Percentiles rank a stretch among this genome's conserved stretches.
phyloP scores from a whole-genome alignment of 2,113 vertebrate genomes.

The Romanogobio albipinnatus region DNA sequence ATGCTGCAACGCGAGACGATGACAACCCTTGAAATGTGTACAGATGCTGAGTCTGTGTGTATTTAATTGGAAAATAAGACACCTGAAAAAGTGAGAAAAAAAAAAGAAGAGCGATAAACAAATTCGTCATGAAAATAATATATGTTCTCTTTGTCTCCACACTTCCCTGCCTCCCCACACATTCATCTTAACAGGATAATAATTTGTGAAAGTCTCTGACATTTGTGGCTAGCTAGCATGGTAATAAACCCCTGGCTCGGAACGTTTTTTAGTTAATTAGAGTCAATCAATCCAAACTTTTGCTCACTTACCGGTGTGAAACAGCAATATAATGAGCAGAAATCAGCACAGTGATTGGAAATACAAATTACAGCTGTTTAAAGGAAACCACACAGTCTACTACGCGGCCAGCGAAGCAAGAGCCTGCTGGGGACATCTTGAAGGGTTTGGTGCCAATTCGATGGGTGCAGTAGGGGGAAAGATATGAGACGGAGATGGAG shows the following conservation, averaged over 20 bases:
- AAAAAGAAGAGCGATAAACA: conserved; percentile 65
- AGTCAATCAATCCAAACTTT: conserved; percentile 99
- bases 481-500: conserved; percentile 35
- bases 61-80: conserved; percentile 67
- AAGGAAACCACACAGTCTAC: conserved; percentile 80
- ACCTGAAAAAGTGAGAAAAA: conserved; percentile 63
- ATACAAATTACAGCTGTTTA: conserved; percentile 98
- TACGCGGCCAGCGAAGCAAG: conserved; percentile 78
- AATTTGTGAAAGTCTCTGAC: conserved; percentile 93
- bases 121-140: conserved; percentile 77
- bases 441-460: conserved; percentile 66
- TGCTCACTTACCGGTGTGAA: conserved; percentile 99
- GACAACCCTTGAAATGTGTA: conserved; percentile 50
- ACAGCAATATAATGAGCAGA: conserved; percentile 99
- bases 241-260: conserved; percentile 99
- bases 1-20: conserved; percentile 28
- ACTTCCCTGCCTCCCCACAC: conserved; percentile 82
- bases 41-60: conserved; percentile 44
- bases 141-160: conserved; percentile 77
- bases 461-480: conserved; percentile 56
- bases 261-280: conserved; percentile 99
- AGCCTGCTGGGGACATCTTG: conserved; percentile 79
- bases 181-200: conserved; percentile 91
- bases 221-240: conserved; percentile 98
- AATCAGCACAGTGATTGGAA: conserved; percentile 99